A percentile compares a stretch with the other conserved stretches of the same genome.
Conservation (phyloP, 37 sponge, comb jelly and placozoan genomes). For the Haliclona indistincta region DNA sequence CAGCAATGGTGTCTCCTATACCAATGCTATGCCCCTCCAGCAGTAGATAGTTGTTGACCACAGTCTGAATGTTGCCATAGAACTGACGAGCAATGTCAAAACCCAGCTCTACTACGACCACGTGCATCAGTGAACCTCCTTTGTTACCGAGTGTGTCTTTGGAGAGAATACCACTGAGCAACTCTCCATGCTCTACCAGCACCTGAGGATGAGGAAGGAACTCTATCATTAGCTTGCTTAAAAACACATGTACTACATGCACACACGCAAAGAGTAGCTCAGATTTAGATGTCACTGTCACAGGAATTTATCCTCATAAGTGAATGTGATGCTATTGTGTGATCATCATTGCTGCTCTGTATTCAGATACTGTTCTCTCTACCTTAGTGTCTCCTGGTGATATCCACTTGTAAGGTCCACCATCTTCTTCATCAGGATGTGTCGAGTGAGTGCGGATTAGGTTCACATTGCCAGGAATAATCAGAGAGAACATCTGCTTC, state of each 20-base stretch:
- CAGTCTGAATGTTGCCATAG: constrained; percentile 94
- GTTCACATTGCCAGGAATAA: constrained; percentile 94
- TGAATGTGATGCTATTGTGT: neutral
- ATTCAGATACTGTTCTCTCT: neutral
- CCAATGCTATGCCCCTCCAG: constrained; percentile 98
- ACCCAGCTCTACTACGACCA: constrained; percentile 87
- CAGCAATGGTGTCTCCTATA: constrained; percentile 99
- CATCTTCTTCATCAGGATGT: constrained; percentile 94
- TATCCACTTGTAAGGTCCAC: constrained; percentile 89
- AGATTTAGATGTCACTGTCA: neutral
- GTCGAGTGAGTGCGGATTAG: constrained; percentile 80
- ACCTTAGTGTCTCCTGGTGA: constrained; percentile 99
- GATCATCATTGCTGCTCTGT: neutral
- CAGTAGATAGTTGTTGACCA: constrained; percentile 96
- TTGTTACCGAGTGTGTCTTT: constrained; percentile 97
- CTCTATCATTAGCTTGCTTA: neutral
- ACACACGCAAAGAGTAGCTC: neutral
- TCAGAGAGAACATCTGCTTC: constrained; percentile 96
- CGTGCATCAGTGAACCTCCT: constrained; percentile 93
- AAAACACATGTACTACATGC: neutral
- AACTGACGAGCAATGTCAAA: constrained; percentile 87
- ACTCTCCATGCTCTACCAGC: constrained; percentile 90
- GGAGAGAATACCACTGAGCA: constrained; percentile 91
- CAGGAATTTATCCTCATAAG: neutral
- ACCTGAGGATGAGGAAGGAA: constrained; percentile 56